Evolutionary conservation across 2,888 invertebrate genomes (phyloP).

Genomic region (Keiferia lycopersicella): DNA sequence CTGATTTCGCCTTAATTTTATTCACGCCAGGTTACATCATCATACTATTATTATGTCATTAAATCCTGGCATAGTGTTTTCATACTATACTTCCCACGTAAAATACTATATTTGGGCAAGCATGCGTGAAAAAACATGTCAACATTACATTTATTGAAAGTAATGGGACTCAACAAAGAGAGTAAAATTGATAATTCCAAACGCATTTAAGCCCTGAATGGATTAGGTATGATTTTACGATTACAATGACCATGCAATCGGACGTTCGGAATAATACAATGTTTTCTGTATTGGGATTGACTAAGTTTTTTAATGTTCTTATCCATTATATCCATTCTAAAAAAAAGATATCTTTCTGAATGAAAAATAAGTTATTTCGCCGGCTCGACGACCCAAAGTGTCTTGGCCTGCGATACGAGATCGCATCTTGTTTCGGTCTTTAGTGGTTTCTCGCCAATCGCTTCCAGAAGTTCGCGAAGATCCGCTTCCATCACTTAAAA

Average conservation of each 20-base stretch:
- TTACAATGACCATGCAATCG: background rate
- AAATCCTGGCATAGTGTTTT: background rate
- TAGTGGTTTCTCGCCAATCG: too few species aligned
- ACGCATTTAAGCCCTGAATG: background rate
- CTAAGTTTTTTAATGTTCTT: background rate
- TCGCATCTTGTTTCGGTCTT: too few species aligned
- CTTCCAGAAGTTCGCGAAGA: too few species aligned
- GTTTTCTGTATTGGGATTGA: background rate
- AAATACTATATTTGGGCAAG: constrained; percentile 8
- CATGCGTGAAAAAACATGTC: constrained; percentile 6
- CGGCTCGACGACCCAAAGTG: too few species aligned
- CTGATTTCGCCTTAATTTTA: too few species aligned
- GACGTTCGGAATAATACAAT: background rate
- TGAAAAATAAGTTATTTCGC: too few species aligned
- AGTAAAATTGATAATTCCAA: constrained; percentile 8
- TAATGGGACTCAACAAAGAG: background rate
- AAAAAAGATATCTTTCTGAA: too few species aligned
- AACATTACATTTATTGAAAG: constrained; percentile 6
- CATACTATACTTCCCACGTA: background rate
- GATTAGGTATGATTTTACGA: background rate
- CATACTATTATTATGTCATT: background rate
- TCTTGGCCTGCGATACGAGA: too few species aligned
- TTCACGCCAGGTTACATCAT: background rate
- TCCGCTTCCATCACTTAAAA: too few species aligned
- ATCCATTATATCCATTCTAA: background rate